Base-by-base conservation (phyloP, 1,140 invertebrate genomes). In the Drosophila guanche region DNA sequence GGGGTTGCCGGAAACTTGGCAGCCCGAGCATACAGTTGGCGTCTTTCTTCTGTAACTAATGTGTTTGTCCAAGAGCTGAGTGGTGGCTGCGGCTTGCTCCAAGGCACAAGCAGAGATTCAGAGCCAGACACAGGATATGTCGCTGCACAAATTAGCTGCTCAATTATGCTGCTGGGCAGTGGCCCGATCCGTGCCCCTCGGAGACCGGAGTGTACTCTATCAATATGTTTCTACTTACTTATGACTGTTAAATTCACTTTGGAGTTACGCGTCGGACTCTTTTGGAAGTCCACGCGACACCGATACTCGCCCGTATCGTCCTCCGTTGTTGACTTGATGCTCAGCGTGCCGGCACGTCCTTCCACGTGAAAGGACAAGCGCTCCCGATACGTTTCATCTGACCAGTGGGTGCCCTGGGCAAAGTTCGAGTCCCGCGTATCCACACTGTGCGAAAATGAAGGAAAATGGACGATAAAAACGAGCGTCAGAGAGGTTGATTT, bases 211-310 rank as follows among this genome's bases (percentile, higher is more conserved):
- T 54, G 43, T 42, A 41, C 16, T 20, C 16, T 23, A 50, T 66
- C 50, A 52, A 74, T 76, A 37, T 37, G 16, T 20, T 20, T 4
- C 14, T 40, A 95, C 96, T 97, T 94, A 98, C 97, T 95, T 80
- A 97, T 96, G 62, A 98, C 95, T 71, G 96, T 97, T 61, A 98
- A 93, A 91, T 97, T 97, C 81, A 97, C 95, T 92, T 95, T 94
- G 55, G 95, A 95, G 92, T 97, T 97, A 77, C 96, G 94, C 2
- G 97, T 98, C 1, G 96, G 96, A 27, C 96, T 96, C 86, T 96
- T 95, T 78, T 96, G 95, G 92, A 97, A 98, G 92, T 98, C 97
- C 47, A 97, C 96, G 71, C 97, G 93, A 90, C 97, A 98, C 58
- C 96, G 93, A 92, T 97, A 98, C 63, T 97, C 93, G 12, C 96